These are phyloP conservation scores for Asarcornis scutulata DNA, from an alignment of 2,113 vertebrate species.

Conservation along the genomic window DNA sequence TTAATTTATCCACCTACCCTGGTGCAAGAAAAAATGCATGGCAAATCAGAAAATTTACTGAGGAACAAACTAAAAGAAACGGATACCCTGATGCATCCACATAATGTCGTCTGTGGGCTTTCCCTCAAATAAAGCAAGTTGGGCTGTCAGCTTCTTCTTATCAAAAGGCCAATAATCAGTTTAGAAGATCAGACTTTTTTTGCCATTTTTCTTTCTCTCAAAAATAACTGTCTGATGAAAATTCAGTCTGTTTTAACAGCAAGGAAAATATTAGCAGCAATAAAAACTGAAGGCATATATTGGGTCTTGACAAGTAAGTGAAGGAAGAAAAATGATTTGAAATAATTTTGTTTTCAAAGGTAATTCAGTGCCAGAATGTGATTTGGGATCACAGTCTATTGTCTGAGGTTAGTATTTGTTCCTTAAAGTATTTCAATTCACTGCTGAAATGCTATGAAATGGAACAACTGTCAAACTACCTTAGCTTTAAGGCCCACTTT, in stretches of 20 bases:
- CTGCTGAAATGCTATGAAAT: not conserved
- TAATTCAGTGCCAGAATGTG: slow-evolving; percentile 18
- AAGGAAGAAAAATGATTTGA: not conserved
- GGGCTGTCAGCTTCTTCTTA: not conserved
- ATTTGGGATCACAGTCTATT: not conserved
- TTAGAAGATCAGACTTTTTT: not conserved
- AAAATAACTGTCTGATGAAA: not conserved
- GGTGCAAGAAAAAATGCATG: not conserved
- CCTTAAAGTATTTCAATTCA: slow-evolving; percentile 10
- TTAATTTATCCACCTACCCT: not conserved
- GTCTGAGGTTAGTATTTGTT: not conserved
- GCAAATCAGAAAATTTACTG: not conserved
- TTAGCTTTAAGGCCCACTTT: not conserved
- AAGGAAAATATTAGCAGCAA: not conserved
- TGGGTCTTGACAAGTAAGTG: not conserved
- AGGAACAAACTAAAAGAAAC: not conserved
- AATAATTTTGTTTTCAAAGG: not conserved
- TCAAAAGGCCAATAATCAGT: not conserved
- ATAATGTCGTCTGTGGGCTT: not conserved
- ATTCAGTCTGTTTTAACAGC: not conserved
- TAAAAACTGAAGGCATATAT: not conserved
- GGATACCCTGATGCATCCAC: not conserved
- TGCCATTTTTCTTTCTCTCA: not conserved
- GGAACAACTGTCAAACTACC: not conserved
- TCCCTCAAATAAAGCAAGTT: not conserved